A percentile compares a stretch with the other conserved stretches of the same genome.
These are phyloP conservation scores for Tychaedon coryphoeus DNA, from an alignment of 2,113 vertebrate species.

Conservation along the genomic window DNA sequence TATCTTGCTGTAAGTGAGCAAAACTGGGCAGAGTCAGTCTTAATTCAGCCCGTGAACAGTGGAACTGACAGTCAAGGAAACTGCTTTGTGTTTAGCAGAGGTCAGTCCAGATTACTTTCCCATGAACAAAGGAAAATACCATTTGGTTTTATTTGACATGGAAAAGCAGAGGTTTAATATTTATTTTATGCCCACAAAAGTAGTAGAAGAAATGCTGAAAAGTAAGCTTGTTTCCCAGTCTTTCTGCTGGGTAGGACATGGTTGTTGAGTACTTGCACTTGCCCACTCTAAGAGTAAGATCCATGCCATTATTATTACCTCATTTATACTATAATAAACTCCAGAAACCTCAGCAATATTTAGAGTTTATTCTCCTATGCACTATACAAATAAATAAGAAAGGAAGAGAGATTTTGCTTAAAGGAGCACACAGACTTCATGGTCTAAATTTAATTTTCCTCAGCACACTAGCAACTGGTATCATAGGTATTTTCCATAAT, in stretches of 20 bases:
- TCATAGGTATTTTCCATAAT: neutral
- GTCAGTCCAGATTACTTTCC: neutral
- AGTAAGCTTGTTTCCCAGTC: neutral
- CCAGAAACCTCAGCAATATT: neutral
- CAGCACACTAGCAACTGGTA: fast-evolving
- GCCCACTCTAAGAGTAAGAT: neutral
- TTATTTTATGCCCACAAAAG: neutral
- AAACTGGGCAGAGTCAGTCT: neutral
- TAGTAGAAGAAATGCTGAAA: neutral
- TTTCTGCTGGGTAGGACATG: neutral
- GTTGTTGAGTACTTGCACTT: neutral
- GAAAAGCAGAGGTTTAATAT: neutral
- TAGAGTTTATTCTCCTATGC: neutral
- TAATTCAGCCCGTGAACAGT: neutral
- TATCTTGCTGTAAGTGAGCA: neutral
- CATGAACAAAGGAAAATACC: neutral
- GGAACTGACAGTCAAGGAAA: neutral
- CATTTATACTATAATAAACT: neutral
- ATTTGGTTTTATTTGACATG: neutral
- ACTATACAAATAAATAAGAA: neutral
- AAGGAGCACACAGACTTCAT: neutral
- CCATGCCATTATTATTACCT: neutral
- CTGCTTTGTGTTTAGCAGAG: neutral
- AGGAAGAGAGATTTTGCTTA: neutral
- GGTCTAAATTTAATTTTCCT: neutral